These are phyloP conservation scores for Acanthosepion lycidas DNA, from an alignment of 2,888 invertebrate genomes.

Conservation along the genomic window DNA sequence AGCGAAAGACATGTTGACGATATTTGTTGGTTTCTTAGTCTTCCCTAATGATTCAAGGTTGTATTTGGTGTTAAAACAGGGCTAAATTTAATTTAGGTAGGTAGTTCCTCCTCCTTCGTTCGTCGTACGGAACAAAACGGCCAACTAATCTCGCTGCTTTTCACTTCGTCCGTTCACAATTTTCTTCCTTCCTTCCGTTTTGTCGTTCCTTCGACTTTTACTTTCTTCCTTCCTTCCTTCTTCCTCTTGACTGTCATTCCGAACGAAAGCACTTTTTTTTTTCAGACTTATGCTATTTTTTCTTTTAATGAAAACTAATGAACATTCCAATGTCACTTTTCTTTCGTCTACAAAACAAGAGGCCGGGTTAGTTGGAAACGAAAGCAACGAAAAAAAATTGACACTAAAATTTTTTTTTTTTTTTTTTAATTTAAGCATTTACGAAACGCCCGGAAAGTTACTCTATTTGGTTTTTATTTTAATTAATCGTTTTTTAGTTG, in stretches of 20 bases:
- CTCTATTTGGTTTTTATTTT: too few relatives aligned
- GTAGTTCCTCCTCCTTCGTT: not conserved
- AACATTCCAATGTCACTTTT: too few relatives aligned
- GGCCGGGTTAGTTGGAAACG: too few relatives aligned
- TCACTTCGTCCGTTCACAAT: not conserved
- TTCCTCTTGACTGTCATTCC: not conserved
- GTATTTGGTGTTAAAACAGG: conserved; percentile 18
- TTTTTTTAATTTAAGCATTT: too few relatives aligned
- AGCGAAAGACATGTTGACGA: conserved; percentile 91
- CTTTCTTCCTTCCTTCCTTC: not conserved
- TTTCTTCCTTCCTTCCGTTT: conserved; percentile 33
- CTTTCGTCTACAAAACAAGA: too few relatives aligned
- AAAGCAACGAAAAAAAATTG: too few relatives aligned
- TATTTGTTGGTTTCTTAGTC: not conserved
- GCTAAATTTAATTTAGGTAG: conserved; percentile 5
- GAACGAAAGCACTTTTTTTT: too few relatives aligned
- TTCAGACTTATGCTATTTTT: too few relatives aligned
- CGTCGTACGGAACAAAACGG: not conserved
- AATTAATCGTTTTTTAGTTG: too few relatives aligned
- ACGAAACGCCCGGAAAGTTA: too few relatives aligned
- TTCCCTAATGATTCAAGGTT: not conserved
- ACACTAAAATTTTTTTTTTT: too few relatives aligned
- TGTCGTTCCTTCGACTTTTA: not conserved
- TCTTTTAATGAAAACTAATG: too few relatives aligned
- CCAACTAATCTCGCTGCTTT: not conserved